Conservation (phyloP, 1,140 invertebrate genomes). For the Ooceraea biroi region DNA sequence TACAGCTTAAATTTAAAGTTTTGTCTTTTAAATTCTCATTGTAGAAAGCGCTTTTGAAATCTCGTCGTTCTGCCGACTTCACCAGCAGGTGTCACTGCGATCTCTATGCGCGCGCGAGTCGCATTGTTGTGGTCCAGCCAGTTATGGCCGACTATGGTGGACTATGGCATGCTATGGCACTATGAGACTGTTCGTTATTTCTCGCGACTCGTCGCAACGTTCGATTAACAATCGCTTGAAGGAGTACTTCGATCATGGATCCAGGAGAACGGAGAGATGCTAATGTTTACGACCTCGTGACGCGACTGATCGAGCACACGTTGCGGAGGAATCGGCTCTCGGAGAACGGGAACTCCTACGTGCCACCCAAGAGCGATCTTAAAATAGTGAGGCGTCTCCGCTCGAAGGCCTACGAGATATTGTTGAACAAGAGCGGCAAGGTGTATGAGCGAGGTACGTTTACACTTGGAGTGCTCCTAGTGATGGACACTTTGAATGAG, state of each 20-base stretch:
- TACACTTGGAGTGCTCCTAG: not conserved
- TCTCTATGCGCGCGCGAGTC: not conserved
- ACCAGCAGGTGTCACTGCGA: not conserved
- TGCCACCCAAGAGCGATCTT: slow-evolving; percentile 50
- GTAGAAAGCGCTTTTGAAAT: too few species aligned
- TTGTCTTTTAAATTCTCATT: too few species aligned
- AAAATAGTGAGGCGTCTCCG: slow-evolving; percentile 74
- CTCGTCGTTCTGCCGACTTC: not conserved
- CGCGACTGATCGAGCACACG: slow-evolving; percentile 72
- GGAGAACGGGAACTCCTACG: slow-evolving; percentile 65
- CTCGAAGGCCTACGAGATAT: slow-evolving; percentile 80
- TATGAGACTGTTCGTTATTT: slow-evolving; percentile 19
- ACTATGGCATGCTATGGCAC: slow-evolving; percentile 50
- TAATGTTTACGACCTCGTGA: slow-evolving; percentile 78
- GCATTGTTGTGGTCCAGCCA: not conserved
- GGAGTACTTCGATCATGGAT: slow-evolving; percentile 21
- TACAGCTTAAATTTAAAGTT: too few species aligned
- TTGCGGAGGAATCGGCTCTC: slow-evolving; percentile 60
- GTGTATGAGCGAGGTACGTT: slow-evolving; percentile 9
- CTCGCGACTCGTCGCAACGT: slow-evolving; percentile 27
- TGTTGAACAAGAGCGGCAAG: slow-evolving; percentile 78
- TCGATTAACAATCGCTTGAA: slow-evolving; percentile 16
- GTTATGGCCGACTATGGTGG: slow-evolving; percentile 44
- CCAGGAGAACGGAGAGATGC: slow-evolving; percentile 62
- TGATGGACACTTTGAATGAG: not conserved